These are phyloP conservation scores for Jacana jacana DNA, from an alignment of 2,113 vertebrate species.

Conservation along the genomic window DNA sequence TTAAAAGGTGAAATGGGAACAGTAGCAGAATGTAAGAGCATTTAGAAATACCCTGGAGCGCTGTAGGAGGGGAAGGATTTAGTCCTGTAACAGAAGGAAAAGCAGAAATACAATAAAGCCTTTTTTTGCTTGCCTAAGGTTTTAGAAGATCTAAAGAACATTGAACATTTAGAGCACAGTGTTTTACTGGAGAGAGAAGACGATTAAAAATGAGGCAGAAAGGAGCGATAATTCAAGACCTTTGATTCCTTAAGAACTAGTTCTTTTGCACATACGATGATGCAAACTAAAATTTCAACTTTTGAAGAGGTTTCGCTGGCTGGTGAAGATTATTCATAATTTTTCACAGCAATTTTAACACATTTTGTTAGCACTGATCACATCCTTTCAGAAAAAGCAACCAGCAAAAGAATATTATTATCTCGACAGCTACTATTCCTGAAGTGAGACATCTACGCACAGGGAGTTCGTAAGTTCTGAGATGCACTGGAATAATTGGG, in stretches of 20 bases:
- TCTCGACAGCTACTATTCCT: neutral
- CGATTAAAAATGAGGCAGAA: neutral
- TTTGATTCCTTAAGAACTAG: neutral
- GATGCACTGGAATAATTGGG: neutral
- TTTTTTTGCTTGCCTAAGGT: neutral
- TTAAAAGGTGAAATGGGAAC: neutral
- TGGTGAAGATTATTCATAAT: slow-evolving; percentile 11
- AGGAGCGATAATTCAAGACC: neutral
- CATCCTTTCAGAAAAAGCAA: neutral
- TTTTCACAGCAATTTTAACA: slow-evolving; percentile 5
- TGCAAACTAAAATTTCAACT: neutral
- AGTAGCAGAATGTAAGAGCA: neutral
- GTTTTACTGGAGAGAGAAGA: neutral
- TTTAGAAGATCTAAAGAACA: neutral
- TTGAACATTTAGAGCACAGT: neutral
- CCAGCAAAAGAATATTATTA: neutral
- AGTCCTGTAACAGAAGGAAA: neutral
- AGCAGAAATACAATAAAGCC: neutral
- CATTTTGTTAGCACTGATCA: slow-evolving; percentile 1
- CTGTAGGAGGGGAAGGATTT: neutral
- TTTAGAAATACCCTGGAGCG: neutral
- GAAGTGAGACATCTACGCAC: neutral
- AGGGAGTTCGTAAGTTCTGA: neutral
- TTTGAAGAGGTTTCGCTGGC: neutral
- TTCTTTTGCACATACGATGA: neutral